Evolutionary conservation across 2,797 vertebrate genomes (phyloP).

Genomic region (Zenarchopterus dispar): DNA sequence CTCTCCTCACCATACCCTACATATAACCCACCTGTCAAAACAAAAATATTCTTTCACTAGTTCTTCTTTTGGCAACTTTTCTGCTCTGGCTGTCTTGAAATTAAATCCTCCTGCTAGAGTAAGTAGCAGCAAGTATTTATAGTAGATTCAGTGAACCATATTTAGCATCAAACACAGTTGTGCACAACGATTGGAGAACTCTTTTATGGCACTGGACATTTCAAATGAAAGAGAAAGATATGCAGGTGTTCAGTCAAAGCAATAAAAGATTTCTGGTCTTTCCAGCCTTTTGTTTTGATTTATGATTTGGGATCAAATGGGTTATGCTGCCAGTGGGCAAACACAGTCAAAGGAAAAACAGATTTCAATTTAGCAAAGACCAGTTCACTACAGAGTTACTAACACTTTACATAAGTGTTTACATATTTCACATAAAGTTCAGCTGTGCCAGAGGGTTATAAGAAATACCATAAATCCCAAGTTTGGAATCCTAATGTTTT

Average conservation of each 20-base stretch:
- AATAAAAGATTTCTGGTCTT: conserved; percentile 25
- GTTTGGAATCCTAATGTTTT: conserved; percentile 64
- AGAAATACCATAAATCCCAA: conserved; percentile 60
- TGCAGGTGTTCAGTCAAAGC: conserved; percentile 33
- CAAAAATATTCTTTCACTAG: background rate
- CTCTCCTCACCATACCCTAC: too few relatives aligned
- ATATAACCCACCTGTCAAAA: background rate
- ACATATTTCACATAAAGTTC: conserved; percentile 61
- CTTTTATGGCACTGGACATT: background rate
- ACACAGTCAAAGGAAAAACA: conserved; percentile 33
- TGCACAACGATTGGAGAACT: too few relatives aligned
- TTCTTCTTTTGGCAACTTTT: too few relatives aligned
- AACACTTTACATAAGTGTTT: conserved; percentile 60
- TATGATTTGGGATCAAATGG: conserved; percentile 20
- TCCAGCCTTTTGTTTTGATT: conserved; percentile 21
- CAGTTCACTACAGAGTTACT: conserved; percentile 32
- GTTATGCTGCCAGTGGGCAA: conserved; percentile 12
- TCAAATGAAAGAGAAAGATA: conserved; percentile 33
- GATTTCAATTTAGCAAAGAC: conserved; percentile 33
- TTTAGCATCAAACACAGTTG: too few relatives aligned
- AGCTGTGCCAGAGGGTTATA: conserved; percentile 54
- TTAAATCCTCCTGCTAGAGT: too few relatives aligned
- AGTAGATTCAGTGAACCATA: too few relatives aligned
- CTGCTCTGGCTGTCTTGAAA: too few relatives aligned
- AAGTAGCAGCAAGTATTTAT: too few relatives aligned